Percentiles rank a stretch among this genome's conserved stretches.
These are phyloP conservation scores for Lacanobia oleracea DNA, from an alignment of 2,888 invertebrate genomes.

Conservation along the genomic window DNA sequence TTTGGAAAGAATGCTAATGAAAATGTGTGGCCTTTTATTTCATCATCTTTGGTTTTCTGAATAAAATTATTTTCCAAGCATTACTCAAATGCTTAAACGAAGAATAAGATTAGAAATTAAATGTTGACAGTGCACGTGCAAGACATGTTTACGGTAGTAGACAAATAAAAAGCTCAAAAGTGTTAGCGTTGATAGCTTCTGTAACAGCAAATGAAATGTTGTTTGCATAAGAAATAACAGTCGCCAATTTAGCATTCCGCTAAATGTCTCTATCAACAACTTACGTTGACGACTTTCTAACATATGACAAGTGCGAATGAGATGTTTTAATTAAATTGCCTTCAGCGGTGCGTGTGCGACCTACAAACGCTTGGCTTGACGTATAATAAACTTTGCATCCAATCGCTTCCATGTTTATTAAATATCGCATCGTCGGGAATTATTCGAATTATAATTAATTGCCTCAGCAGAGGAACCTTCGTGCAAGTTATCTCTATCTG, in stretches of 20 bases:
- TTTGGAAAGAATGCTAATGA: too few relatives aligned
- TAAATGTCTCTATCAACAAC: conserved; percentile 70
- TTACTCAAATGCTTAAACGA: background rate
- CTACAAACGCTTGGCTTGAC: conserved; percentile 63
- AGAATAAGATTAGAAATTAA: background rate
- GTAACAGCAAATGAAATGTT: conserved; percentile 20
- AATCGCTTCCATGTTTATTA: conserved; percentile 53
- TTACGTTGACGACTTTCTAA: conserved; percentile 72
- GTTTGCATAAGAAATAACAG: conserved; percentile 54
- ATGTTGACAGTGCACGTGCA: background rate
- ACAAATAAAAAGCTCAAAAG: conserved; percentile 7
- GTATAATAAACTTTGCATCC: conserved; percentile 57
- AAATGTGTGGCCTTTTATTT: background rate
- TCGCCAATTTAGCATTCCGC: conserved; percentile 62
- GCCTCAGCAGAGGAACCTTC: conserved; percentile 18
- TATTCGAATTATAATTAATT: conserved; percentile 54
- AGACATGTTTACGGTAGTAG: background rate
- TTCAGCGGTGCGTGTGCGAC: conserved; percentile 68
- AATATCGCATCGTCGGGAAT: conserved; percentile 54
- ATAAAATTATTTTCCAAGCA: background rate
- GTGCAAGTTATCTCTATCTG: conserved; percentile 32
- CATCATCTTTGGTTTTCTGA: background rate
- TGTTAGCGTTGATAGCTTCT: conserved; percentile 24
- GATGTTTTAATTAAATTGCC: conserved; percentile 78
- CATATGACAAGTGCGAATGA: conserved; percentile 74